Percentiles rank a stretch among this genome's conserved stretches.
Conservation (phyloP, 2,113 vertebrate genomes). For the Phainopepla nitens region DNA sequence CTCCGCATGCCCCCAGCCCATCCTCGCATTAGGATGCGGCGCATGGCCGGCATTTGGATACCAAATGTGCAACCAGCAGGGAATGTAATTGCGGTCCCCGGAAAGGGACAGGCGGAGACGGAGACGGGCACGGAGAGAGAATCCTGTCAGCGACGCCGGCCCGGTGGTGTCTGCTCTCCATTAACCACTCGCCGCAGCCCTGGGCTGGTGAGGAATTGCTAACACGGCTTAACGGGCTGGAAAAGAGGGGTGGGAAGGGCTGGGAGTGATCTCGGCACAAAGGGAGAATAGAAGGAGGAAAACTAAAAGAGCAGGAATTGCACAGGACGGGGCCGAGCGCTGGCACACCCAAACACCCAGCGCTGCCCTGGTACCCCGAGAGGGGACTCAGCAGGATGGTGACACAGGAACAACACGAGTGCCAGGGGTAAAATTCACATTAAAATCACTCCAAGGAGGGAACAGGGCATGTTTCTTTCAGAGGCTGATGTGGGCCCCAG, state of each 20-base stretch:
- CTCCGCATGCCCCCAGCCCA: background rate
- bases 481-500: background rate
- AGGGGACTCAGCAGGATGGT: accelerated
- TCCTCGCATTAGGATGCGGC: conserved; percentile 33
- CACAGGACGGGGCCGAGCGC: accelerated
- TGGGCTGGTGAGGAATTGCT: conserved; percentile 33
- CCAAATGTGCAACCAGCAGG: conserved; percentile 44
- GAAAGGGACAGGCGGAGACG: conserved; percentile 28
- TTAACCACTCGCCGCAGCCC: conserved; percentile 31
- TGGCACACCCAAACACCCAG: background rate
- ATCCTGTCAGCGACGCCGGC: conserved; percentile 17
- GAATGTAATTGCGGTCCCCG: conserved; percentile 48
- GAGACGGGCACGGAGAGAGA: conserved; percentile 9
- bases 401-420: accelerated
- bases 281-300: background rate
- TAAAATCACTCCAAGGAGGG: accelerated
- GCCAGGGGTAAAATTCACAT: background rate
- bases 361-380: accelerated
- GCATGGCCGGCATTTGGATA: conserved; percentile 32
- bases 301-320: background rate
- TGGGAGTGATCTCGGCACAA: conserved; percentile 17
- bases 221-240: conserved; percentile 52
- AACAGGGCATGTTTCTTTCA: accelerated
- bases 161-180: conserved; percentile 45
- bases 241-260: conserved; percentile 34